A percentile compares a stretch with the other conserved stretches of the same genome.
phyloP scores from a whole-genome alignment of 2,113 vertebrate genomes.

The Mionectes macconnelli region DNA sequence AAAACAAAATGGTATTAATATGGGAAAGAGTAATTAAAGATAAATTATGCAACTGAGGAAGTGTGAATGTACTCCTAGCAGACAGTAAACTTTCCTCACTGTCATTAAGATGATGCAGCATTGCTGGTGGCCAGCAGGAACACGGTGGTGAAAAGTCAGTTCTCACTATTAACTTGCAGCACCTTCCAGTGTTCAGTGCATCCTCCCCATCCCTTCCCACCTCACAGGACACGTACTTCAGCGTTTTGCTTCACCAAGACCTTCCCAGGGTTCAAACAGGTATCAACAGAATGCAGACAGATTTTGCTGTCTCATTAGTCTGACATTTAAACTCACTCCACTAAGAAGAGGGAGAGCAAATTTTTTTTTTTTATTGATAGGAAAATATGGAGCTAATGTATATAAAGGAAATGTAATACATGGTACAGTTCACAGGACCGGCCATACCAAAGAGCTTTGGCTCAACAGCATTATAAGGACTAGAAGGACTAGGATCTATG shows the following conservation, averaged over 20 bases:
- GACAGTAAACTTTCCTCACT: background rate
- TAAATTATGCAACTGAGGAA: background rate
- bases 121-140: background rate
- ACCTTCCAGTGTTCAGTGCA: background rate
- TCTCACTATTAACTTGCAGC: background rate
- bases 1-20: background rate
- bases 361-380: background rate
- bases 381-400: background rate
- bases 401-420: background rate
- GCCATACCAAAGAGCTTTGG: background rate
- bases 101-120: background rate
- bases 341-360: background rate
- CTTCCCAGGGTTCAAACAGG: background rate
- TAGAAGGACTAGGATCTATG: background rate
- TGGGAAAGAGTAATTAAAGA: background rate
- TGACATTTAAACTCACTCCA: background rate
- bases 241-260: background rate
- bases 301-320: background rate
- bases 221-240: fast-evolving
- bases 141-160: background rate
- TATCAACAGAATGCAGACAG: background rate
- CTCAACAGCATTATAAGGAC: background rate
- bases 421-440: background rate
- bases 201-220: background rate
- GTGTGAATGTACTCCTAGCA: background rate